These are phyloP conservation scores for Cuculus canorus DNA, from an alignment of 2,797 vertebrate species.

Conservation along the genomic window DNA sequence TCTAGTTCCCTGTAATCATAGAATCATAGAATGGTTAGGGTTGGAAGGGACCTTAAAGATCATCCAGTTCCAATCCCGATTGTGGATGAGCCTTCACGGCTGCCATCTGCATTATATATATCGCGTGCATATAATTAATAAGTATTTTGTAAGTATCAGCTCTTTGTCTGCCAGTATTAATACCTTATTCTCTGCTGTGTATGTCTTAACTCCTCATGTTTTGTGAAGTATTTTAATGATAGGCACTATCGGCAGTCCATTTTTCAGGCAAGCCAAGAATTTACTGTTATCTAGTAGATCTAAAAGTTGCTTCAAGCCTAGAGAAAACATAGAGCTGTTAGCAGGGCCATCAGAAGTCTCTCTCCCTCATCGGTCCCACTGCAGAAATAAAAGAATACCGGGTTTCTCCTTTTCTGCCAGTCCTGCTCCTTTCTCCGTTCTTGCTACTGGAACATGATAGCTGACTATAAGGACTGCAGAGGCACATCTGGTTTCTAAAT, in stretches of 20 bases:
- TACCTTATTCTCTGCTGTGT: neutral
- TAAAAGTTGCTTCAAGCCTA: neutral
- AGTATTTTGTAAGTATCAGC: neutral
- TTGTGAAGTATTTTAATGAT: neutral
- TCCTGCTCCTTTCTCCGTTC: neutral
- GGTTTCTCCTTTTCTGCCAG: neutral
- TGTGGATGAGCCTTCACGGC: neutral
- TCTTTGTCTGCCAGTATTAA: neutral
- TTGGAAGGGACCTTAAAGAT: too few relatives aligned
- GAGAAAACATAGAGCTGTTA: neutral
- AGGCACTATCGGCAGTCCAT: neutral
- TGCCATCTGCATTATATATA: neutral
- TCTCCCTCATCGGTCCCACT: fast-evolving
- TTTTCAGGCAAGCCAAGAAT: neutral
- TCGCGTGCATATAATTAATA: neutral
- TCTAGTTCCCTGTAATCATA: neutral
- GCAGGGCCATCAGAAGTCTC: neutral
- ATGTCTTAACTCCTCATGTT: neutral
- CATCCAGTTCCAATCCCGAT: too few relatives aligned
- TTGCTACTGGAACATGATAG: neutral
- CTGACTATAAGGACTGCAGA: neutral
- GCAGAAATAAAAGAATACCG: neutral
- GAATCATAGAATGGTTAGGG: too few relatives aligned
- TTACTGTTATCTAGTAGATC: neutral
- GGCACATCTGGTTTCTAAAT: neutral